Conservation (phyloP, 2,797 vertebrate genomes). For the Semaprochilodus insignis region DNA sequence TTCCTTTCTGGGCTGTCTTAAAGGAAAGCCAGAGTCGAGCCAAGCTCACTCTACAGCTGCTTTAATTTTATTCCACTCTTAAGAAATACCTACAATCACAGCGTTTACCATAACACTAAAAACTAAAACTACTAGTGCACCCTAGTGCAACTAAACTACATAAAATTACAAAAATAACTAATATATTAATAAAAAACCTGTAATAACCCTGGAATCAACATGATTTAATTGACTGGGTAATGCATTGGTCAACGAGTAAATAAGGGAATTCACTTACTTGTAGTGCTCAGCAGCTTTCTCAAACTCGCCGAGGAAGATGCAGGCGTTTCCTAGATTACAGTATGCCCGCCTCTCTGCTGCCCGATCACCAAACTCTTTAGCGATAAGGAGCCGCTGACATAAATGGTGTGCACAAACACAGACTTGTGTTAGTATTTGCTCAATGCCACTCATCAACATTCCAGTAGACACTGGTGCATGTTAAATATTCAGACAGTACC, state of each 20-base stretch:
- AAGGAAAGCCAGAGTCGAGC: too few species aligned
- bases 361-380: constrained; percentile 95
- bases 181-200: not conserved
- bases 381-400: constrained; percentile 89
- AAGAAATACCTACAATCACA: too few species aligned
- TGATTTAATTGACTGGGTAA: not conserved
- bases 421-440: not conserved
- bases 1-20: too few species aligned
- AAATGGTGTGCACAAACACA: not conserved
- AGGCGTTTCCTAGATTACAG: constrained; percentile 95
- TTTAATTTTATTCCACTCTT: too few species aligned
- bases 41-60: too few species aligned
- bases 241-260: not conserved
- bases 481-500: too few species aligned
- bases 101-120: too few species aligned
- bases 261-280: constrained; percentile 79
- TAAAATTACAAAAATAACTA: too few species aligned
- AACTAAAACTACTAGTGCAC: too few species aligned
- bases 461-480: too few species aligned
- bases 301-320: constrained; percentile 94
- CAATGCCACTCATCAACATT: not conserved
- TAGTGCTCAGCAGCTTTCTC: constrained; percentile 93
- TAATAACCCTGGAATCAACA: not conserved
- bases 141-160: too few species aligned
- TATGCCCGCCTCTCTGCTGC: constrained; percentile 95